A percentile compares a stretch with the other conserved stretches of the same genome.
Evolutionary conservation across 2,113 vertebrate species (phyloP).

Genomic region (Pygoscelis adeliae): DNA sequence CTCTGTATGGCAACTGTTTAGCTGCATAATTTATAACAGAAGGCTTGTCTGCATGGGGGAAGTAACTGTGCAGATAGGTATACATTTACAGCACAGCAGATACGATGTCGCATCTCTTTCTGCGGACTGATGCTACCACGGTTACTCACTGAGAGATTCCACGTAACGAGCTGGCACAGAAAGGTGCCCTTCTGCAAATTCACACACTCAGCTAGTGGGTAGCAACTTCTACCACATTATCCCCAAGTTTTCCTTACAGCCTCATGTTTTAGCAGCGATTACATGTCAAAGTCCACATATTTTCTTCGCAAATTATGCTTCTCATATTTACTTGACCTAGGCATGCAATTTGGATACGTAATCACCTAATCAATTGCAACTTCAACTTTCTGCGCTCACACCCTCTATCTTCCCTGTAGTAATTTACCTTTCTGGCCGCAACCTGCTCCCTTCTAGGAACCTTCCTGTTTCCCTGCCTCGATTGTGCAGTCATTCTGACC

Average conservation of each 20-base stretch:
- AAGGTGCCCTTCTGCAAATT: not conserved
- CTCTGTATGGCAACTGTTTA: not conserved
- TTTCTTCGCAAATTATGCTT: not conserved
- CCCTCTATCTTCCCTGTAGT: not conserved
- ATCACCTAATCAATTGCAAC: fast-evolving
- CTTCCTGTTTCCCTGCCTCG: not conserved
- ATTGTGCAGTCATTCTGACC: not conserved
- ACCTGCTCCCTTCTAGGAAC: not conserved
- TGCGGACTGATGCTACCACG: not conserved
- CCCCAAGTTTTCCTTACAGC: not conserved
- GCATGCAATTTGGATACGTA: not conserved
- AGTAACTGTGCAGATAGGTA: not conserved
- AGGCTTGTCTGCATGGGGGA: not conserved
- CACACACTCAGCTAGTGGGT: fast-evolving
- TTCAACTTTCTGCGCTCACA: not conserved
- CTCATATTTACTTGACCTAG: not conserved
- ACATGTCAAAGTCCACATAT: fast-evolving
- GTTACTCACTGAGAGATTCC: not conserved
- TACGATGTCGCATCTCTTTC: fast-evolving
- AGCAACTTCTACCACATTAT: not conserved
- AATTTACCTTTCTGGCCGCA: not conserved
- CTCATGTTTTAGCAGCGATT: not conserved
- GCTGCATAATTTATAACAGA: not conserved
- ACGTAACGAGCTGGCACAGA: fast-evolving
- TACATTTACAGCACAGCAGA: not conserved